phyloP scores from a whole-genome alignment of 2,797 vertebrate species.

The Eulemur albifrons region DNA sequence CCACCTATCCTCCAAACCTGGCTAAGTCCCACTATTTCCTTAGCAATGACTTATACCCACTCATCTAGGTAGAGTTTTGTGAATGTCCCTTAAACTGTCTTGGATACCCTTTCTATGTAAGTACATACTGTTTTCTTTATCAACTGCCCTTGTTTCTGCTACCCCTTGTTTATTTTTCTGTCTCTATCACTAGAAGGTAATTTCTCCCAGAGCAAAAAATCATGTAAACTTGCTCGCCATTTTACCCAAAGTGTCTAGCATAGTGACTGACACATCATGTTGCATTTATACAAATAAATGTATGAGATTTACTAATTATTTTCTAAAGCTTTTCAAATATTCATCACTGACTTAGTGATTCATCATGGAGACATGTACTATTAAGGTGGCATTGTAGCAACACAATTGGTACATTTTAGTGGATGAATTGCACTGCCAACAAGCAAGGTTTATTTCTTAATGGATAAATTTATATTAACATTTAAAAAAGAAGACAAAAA shows the following conservation, averaged over 20 bases:
- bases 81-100: not conserved
- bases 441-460: not conserved
- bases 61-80: not conserved
- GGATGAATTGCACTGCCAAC: not conserved
- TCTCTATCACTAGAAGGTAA: not conserved
- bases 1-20: not conserved
- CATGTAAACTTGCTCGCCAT: not conserved
- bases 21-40: not conserved
- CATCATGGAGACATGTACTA: not conserved
- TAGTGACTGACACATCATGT: not conserved
- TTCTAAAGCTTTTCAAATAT: not conserved
- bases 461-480: not conserved
- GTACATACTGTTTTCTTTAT: not conserved
- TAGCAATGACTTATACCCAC: not conserved
- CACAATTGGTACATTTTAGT: not conserved
- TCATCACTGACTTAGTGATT: not conserved
- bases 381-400: not conserved
- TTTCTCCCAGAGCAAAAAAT: not conserved
- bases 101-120: not conserved
- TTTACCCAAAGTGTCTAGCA: not conserved
- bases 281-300: not conserved
- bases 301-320: not conserved
- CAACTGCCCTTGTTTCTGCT: not conserved
- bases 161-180: not conserved
- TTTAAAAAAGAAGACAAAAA: not conserved